These are phyloP conservation scores for Pogonomyrmex californicus DNA, from an alignment of 1,140 invertebrate species.

Conservation along the genomic window DNA sequence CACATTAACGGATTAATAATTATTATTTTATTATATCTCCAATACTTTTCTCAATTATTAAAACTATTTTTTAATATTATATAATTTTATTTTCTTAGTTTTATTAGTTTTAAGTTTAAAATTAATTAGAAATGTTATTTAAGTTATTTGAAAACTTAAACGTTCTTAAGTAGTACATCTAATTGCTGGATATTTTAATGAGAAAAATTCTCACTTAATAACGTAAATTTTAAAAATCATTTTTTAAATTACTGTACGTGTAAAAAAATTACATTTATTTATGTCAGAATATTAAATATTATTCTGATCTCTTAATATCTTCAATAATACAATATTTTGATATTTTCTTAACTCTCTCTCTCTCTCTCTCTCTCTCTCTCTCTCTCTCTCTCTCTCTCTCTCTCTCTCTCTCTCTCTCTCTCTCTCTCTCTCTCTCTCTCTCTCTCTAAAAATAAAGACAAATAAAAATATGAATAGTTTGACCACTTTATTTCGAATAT, in stretches of 20 bases:
- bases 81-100: conserved; percentile 21
- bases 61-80: conserved; percentile 7
- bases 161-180: background rate
- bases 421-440: background rate
- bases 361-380: too few relatives aligned
- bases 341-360: background rate
- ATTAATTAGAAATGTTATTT: conserved; percentile 1
- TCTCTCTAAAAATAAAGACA: background rate
- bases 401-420: too few relatives aligned
- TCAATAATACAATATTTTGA: background rate
- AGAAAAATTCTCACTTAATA: background rate
- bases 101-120: background rate
- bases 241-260: background rate
- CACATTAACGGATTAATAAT: background rate
- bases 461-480: background rate
- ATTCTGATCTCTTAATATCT: background rate
- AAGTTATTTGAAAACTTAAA: background rate
- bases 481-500: background rate
- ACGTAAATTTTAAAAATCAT: background rate
- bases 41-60: background rate
- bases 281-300: background rate
- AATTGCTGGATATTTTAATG: background rate
- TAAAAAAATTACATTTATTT: background rate
- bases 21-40: background rate
- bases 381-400: too few relatives aligned